Evolutionary conservation across 2,888 invertebrate genomes (phyloP), one percentile per base, ranked within the genome.

Genomic region (Dryadula phaetusa): DNA sequence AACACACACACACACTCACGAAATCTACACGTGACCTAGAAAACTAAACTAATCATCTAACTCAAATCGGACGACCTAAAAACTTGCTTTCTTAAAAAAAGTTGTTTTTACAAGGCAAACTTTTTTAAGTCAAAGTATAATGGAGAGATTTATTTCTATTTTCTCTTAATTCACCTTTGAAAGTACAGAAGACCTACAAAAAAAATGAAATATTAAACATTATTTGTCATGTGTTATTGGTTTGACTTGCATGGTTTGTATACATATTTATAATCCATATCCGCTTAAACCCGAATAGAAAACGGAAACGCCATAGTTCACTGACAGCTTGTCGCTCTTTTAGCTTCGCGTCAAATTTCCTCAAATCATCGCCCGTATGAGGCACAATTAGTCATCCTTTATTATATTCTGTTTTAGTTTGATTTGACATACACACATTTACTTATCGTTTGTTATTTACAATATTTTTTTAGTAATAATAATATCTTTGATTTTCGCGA

Each of bases 211-310:
- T n/a, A n/a, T n/a, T 54, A 4, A 14, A 18, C 4, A 40, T n/a
- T 25, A 40, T 40, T 56, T 56, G 56, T 44, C 44, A 44, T 22
- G 34, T 52, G 62, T 16, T 47, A 34, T 28, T 62, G 7, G 12
- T 62, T 20, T 12, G 5, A n/a, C 34, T n/a, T 12, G 37, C 12
- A 52, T 12, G 49, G 25, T n/a, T 46, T 47, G 18, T 32, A 53
- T 61, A 46, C 64, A 53, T 66, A 64, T 69, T 71, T 65, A 63
- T 66, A 68, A 54, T 60, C 58, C 22, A 69, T 66, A 72, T 72
- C 70, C 72, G 66, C 46, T 63, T 34, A 62, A 62, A 66, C 32
- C 37, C 20, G 37, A 64, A 67, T 64, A 58, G 64, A 54, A 53
- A 28, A 52, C 65, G 70, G 70, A 70, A 68, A 68, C 63, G 67